phyloP scores from a whole-genome alignment of 2,888 invertebrate species.

The Drosophila pseudotalamancana region DNA sequence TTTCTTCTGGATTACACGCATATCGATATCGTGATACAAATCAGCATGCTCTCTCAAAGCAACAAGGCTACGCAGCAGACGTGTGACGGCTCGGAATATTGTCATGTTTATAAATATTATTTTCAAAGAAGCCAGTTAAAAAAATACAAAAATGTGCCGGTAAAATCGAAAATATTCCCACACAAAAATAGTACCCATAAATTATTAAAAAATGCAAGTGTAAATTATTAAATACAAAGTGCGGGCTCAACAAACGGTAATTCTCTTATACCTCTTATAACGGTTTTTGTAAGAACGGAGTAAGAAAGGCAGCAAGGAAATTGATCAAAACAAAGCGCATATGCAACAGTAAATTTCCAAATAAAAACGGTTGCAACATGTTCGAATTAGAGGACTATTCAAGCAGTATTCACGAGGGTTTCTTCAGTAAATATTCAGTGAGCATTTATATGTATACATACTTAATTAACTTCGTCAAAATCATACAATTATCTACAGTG shows the following conservation, averaged over 20 bases:
- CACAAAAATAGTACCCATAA: constrained; percentile 12
- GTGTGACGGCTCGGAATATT: constrained; percentile 39
- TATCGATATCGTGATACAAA: constrained; percentile 8
- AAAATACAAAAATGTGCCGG: constrained; percentile 26
- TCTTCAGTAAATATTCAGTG: constrained; percentile 88
- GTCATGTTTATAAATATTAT: constrained; percentile 35
- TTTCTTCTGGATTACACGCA: background rate
- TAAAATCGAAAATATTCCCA: constrained; percentile 11
- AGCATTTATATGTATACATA: constrained; percentile 79
- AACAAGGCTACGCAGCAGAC: constrained; percentile 47
- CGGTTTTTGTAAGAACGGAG: constrained; percentile 39
- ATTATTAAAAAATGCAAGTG: constrained; percentile 22
- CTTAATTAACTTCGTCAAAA: constrained; percentile 17
- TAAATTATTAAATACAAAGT: constrained; percentile 20
- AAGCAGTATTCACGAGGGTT: constrained; percentile 88
- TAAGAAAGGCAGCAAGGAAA: constrained; percentile 15
- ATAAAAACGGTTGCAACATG: constrained; percentile 84
- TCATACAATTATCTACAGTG: background rate
- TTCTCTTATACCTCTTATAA: constrained; percentile 44
- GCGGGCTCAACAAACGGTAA: constrained; percentile 33
- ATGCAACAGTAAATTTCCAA: constrained; percentile 36
- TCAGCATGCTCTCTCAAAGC: constrained; percentile 38
- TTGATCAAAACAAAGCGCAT: constrained; percentile 66
- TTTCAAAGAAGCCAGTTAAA: constrained; percentile 22
- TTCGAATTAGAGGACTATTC: constrained; percentile 90